A percentile compares a stretch with the other conserved stretches of the same genome.
Conservation (phyloP, 1,140 invertebrate species). For the Trichogramma pretiosum region DNA sequence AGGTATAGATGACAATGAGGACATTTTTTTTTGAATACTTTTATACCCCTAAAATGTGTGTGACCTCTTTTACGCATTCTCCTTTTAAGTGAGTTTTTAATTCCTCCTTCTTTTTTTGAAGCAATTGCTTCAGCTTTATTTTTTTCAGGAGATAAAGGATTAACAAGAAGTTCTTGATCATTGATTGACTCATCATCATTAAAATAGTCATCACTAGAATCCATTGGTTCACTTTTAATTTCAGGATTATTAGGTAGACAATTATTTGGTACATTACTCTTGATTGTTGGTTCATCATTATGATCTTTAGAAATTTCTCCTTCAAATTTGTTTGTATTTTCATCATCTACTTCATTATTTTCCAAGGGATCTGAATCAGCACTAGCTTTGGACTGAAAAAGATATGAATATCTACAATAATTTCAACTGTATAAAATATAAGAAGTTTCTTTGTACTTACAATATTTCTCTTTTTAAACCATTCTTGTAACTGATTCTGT, state of each 20-base stretch:
- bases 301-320: constrained; percentile 1
- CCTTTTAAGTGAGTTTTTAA: too few relatives aligned
- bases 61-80: constrained; percentile 29
- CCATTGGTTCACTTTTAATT: constrained; percentile 25
- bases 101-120: too few relatives aligned
- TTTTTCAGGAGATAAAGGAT: too few relatives aligned
- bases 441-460: too few relatives aligned
- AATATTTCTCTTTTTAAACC: too few relatives aligned
- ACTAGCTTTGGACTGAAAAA: too few relatives aligned
- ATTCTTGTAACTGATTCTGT: constrained; percentile 40
- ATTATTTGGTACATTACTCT: constrained; percentile 22
- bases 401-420: background rate
- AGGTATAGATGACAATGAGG: constrained; percentile 33
- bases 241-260: background rate
- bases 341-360: background rate
- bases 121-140: too few relatives aligned
- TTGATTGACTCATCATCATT: constrained; percentile 27
- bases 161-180: constrained; percentile 29
- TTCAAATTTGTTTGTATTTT: background rate
- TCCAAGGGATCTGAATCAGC: too few relatives aligned
- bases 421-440: background rate
- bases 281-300: constrained; percentile 25
- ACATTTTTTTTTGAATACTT: constrained; percentile 35
- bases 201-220: constrained; percentile 27
- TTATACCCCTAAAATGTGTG: constrained; percentile 33